Conservation (phyloP, 2,888 invertebrate genomes). For the Andrena chrysosceles region DNA sequence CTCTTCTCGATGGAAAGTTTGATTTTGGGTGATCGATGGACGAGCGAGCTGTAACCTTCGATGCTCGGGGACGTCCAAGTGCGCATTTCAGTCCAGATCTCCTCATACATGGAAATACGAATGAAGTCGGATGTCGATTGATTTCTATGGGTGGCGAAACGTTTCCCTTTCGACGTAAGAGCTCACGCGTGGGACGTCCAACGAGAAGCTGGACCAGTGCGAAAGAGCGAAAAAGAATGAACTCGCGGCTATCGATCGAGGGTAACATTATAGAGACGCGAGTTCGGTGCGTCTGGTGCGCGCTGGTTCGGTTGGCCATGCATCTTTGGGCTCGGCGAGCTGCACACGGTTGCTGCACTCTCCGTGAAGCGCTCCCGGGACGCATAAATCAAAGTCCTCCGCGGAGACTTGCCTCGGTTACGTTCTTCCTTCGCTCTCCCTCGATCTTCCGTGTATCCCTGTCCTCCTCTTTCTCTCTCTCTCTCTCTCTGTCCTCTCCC, state of each 20-base stretch:
- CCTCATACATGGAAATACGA: not conserved
- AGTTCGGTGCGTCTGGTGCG: constrained; percentile 58
- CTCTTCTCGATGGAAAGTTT: not conserved
- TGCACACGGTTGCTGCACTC: constrained; percentile 69
- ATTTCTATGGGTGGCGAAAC: constrained; percentile 9
- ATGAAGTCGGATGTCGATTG: not conserved
- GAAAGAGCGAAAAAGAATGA: not conserved
- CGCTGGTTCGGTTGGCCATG: constrained; percentile 68
- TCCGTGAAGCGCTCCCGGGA: constrained; percentile 79
- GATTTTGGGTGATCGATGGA: not conserved
- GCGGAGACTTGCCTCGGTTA: constrained; percentile 74
- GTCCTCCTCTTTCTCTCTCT: not conserved
- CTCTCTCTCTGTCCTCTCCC: constrained; percentile 13
- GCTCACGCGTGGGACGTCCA: not conserved
- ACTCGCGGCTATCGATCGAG: constrained; percentile 61
- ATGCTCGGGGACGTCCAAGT: not conserved
- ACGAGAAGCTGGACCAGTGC: not conserved
- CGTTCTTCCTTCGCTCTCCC: constrained; percentile 48
- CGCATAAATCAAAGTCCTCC: constrained; percentile 81
- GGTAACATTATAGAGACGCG: constrained; percentile 69
- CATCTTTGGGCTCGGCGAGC: constrained; percentile 72
- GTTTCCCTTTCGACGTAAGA: constrained; percentile 17
- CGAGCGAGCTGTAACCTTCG: not conserved
- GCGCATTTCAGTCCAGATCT: not conserved
- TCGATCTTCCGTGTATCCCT: not conserved